These are phyloP conservation scores for Nothocercus nigrocapillus DNA, from an alignment of 2,113 vertebrate genomes.

Conservation along the genomic window DNA sequence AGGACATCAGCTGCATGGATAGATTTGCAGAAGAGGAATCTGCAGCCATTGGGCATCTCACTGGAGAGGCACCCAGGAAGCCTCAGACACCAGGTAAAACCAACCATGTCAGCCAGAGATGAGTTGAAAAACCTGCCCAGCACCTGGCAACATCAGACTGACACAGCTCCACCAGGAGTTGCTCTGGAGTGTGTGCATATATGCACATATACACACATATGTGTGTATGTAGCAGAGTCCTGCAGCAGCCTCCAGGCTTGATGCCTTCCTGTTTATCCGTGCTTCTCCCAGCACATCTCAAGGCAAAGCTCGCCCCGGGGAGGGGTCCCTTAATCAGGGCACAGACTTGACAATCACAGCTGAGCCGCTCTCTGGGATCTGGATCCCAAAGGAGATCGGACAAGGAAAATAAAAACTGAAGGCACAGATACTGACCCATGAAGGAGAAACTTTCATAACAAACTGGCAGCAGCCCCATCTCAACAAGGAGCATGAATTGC, in stretches of 20 bases:
- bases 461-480: neutral
- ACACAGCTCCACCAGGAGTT: neutral
- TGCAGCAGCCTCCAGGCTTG: rapidly evolving
- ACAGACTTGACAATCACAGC: neutral
- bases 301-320: neutral
- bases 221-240: neutral
- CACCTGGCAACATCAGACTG: neutral
- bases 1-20: neutral
- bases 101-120: neutral
- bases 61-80: neutral
- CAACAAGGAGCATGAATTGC: neutral
- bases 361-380: neutral
- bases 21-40: neutral
- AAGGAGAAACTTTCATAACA: slow-evolving; percentile 1
- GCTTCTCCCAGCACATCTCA: neutral
- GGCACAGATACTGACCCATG: neutral
- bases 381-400: neutral
- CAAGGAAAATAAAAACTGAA: neutral
- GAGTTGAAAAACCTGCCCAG: neutral
- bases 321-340: neutral
- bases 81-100: neutral
- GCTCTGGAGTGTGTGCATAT: neutral
- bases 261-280: neutral
- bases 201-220: too few relatives aligned
- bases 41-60: neutral